These are phyloP conservation scores for Scalopus aquaticus DNA, from an alignment of 2,113 vertebrate genomes.

Conservation along the genomic window DNA sequence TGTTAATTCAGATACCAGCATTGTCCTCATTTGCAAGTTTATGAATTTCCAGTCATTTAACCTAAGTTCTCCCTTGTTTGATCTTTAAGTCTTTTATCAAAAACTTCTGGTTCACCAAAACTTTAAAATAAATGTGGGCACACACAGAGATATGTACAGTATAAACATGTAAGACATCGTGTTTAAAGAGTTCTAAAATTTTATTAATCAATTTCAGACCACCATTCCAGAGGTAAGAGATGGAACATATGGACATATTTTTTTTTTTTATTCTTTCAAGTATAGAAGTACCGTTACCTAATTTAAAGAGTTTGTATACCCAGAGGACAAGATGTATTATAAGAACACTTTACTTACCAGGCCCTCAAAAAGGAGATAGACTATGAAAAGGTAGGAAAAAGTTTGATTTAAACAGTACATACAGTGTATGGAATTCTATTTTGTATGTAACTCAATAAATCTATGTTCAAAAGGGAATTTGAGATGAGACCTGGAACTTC, in stretches of 20 bases:
- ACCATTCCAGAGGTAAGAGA: not conserved
- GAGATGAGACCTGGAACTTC: not conserved
- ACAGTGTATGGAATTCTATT: not conserved
- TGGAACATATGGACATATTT: not conserved
- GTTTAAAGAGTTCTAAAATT: not conserved
- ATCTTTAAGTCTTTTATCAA: slow-evolving; percentile 69
- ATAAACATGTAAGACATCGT: not conserved
- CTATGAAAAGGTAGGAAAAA: not conserved
- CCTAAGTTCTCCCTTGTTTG: slow-evolving; percentile 60
- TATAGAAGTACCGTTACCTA: not conserved
- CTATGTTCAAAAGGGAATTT: not conserved
- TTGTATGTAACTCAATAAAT: not conserved
- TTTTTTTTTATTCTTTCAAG: not conserved
- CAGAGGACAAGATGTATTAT: not conserved
- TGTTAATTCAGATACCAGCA: slow-evolving; percentile 56
- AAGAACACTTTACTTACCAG: not conserved
- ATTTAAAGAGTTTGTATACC: not conserved
- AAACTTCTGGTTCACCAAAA: not conserved
- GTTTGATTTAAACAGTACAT: not conserved
- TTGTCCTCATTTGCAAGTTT: slow-evolving; percentile 78
- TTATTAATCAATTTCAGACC: not conserved
- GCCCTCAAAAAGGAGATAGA: not conserved
- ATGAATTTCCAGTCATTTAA: slow-evolving; percentile 80
- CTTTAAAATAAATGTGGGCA: not conserved
- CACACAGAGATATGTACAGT: not conserved